Evolutionary conservation across 2,113 vertebrate species (phyloP).

Genomic region (Trichomycterus rosablanca): DNA sequence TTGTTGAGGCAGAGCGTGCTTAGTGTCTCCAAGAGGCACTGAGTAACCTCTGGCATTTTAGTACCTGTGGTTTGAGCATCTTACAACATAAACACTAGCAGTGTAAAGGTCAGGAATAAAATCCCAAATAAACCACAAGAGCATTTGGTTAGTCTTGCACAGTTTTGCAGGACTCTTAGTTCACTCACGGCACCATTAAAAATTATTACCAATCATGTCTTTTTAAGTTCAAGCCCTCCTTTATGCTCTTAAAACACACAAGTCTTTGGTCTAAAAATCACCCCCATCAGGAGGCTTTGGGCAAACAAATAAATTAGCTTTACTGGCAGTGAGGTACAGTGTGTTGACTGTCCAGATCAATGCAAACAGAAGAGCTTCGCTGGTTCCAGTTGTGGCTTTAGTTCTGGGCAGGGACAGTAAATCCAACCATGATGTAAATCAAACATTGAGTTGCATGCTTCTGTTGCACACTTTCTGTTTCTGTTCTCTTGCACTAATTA

Average conservation of each 20-base stretch:
- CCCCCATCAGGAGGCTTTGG: constrained; percentile 21
- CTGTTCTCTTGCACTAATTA: too few species aligned
- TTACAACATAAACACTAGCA: background rate
- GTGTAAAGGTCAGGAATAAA: background rate
- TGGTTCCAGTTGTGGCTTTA: constrained; percentile 30
- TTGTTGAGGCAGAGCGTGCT: too few species aligned
- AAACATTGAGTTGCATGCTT: too few species aligned
- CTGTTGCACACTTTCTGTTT: too few species aligned
- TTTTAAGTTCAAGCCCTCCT: constrained; percentile 8
- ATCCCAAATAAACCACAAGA: constrained; percentile 3
- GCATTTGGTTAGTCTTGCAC: background rate
- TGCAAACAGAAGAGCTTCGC: constrained; percentile 29
- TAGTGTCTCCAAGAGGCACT: too few species aligned
- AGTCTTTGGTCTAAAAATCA: constrained; percentile 33
- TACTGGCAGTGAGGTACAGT: constrained; percentile 29
- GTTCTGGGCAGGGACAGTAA: background rate
- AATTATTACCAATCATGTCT: background rate
- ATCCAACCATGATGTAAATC: constrained; percentile 1
- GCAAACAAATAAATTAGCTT: constrained; percentile 35
- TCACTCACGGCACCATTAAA: background rate
- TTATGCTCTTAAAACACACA: constrained; percentile 24
- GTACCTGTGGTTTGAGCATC: constrained; percentile 6
- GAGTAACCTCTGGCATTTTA: too few species aligned
- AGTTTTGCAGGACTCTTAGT: background rate
- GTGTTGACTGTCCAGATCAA: constrained; percentile 29